Percentiles rank a stretch among this genome's conserved stretches.
These are phyloP conservation scores for Selenia dentaria DNA, from an alignment of 2,888 invertebrate species.

Conservation along the genomic window DNA sequence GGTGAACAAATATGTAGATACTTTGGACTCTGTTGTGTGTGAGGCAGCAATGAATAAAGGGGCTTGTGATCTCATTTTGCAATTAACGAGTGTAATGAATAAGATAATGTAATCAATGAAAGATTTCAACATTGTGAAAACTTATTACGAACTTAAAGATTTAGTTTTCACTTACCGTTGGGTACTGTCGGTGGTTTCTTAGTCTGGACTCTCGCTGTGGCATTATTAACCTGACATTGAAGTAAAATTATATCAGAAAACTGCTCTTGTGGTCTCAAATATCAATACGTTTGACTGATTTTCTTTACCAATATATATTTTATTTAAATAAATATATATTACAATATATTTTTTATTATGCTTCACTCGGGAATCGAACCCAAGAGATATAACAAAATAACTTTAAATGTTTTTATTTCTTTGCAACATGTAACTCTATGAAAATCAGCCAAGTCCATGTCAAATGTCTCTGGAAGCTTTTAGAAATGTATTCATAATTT, in stretches of 20 bases:
- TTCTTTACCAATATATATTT: no score
- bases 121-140: constrained; percentile 11
- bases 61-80: constrained; percentile 14
- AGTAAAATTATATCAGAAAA: constrained; percentile 65
- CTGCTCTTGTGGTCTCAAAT: constrained; percentile 30
- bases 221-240: constrained; percentile 97
- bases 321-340: no score
- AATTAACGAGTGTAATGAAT: constrained; percentile 22
- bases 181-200: constrained; percentile 97
- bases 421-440: not conserved
- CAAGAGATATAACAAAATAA: no score
- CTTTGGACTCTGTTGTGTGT: constrained; percentile 17
- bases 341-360: not conserved
- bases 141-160: constrained; percentile 1
- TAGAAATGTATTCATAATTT: no score
- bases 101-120: constrained; percentile 14
- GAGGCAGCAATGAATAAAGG: constrained; percentile 16
- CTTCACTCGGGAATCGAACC: constrained; percentile 52
- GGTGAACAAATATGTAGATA: constrained; percentile 7
- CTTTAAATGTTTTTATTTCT: not conserved
- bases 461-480: constrained; percentile 19
- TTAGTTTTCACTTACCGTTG: constrained; percentile 88
- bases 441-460: constrained; percentile 48
- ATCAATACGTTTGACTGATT: constrained; percentile 48
- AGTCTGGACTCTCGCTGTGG: constrained; percentile 99